Base-by-base conservation (phyloP, 2,797 vertebrate genomes). In the Pteronotus mesoamericanus region DNA sequence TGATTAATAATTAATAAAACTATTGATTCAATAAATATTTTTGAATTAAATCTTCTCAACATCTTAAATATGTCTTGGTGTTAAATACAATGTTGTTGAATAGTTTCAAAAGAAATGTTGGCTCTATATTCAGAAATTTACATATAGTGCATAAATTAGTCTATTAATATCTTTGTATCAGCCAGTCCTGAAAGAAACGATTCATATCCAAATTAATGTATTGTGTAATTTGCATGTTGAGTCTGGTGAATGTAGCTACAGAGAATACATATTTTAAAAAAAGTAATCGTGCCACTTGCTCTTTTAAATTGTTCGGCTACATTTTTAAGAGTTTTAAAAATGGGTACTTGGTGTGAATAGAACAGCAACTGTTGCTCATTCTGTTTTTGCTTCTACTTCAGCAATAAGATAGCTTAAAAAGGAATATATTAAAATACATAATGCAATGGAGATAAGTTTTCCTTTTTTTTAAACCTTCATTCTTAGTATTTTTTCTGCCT, bases 361-460 rank as follows among this genome's bases (percentile, higher is more conserved):
- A 97, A 75, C 90, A 91, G 69, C 94, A 95, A 97, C 94, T 97
- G 95, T 84, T 96, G 96, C 88, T 96, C 96, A 94, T 95, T 97
- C 95, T 97, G 64, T 87, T 84, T 94, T 92, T 92, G 78, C 59
- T 10, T 94, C 46, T 61, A 89, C 66, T 89, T 61, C 21, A 83
- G 77, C 46, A 48, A 86, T 85, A 57, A 74, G 14, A 88, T 92
- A 86, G 74, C 95, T 92, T 64, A 12, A 91, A 93, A 89, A 89
- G 69, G 94, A 97, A 97, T 96, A 93, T 55, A 82, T 96, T 96
- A 91, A 94, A 95, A 96, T 89, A 92, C 16, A 57, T 77, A 90
- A 83, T 78, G 44, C 24, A 83, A 74, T 59, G 51, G n/a, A 84
- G 94, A 80, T 82, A 69, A 48, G 78, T 46, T 85, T 89, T 68